These are phyloP conservation scores for Mimachlamys varia DNA, from an alignment of 2,888 invertebrate genomes.

Conservation along the genomic window DNA sequence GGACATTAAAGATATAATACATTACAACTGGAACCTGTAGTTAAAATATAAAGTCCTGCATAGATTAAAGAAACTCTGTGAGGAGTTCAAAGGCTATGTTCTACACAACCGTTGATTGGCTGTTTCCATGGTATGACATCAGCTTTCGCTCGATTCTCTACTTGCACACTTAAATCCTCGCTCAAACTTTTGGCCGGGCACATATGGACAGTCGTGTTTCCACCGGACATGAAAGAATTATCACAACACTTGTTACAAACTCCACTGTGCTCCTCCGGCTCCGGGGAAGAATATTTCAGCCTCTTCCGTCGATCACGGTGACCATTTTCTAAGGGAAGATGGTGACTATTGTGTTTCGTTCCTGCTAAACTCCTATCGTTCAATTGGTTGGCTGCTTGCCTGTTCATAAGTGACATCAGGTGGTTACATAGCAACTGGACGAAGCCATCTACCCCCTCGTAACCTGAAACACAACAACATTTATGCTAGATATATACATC, in stretches of 20 bases:
- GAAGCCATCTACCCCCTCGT: conserved; percentile 74
- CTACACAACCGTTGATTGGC: conserved; percentile 46
- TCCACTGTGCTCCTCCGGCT: not conserved
- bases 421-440: conserved; percentile 69
- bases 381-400: conserved; percentile 42
- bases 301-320: not conserved
- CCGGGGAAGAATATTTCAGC: not conserved
- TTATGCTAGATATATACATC: too few species aligned
- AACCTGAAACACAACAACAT: conserved; percentile 58
- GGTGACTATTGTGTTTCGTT: conserved; percentile 14
- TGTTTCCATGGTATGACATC: conserved; percentile 45
- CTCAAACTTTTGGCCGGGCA: conserved; percentile 4
- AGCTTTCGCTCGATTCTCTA: not conserved
- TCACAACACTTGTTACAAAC: conserved; percentile 27
- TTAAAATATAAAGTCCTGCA: conserved; percentile 32
- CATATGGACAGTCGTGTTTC: not conserved
- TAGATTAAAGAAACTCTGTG: not conserved
- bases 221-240: not conserved
- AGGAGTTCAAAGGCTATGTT: conserved; percentile 42
- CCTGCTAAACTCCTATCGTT: not conserved
- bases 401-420: conserved; percentile 62
- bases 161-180: conserved; percentile 8
- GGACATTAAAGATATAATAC: not conserved
- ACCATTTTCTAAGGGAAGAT: conserved; percentile 1
- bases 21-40: not conserved